Evolutionary conservation across 2,113 vertebrate genomes (phyloP), one percentile per base, ranked within the genome.

Genomic region (Ia io): DNA sequence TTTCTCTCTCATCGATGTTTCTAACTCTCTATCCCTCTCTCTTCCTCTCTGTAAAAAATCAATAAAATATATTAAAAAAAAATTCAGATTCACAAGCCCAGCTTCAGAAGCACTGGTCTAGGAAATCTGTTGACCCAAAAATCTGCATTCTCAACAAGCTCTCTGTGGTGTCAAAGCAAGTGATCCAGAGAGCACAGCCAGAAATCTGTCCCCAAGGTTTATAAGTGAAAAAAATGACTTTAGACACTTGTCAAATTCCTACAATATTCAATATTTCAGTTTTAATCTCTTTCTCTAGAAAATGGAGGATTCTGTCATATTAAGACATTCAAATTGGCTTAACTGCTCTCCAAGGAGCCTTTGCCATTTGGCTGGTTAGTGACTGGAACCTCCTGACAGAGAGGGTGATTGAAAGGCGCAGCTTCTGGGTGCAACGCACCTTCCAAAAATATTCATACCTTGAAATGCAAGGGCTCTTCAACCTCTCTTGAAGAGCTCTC

Each of bases 291-390:
- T 95, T 84, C 42, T 83, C 12, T 79, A 67, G 84, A 78, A 82
- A 86, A 82, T 1, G 2, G 49, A 95, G 40, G 63, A 40, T 35
- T 69, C 53, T 85, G 76, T 90, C 73, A 47, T 69, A 95, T 65
- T 96, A 78, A 95, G 77, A 71, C 73, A 84, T 88, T 92, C 10
- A 92, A 70, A 78, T 51, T 59, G 92, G 56, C 69, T 90, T 93
- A 74, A 82, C 67, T 76, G 56, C 17, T 79, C 63, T 51, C 95
- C 56, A 67, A 85, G 95, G 78, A 91, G 56, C 8, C 49, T 91
- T 89, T 95, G 73, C 78, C 88, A 74, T 96, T 96, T 86, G 88
- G n/a, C 76, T 84, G 90, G 42, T 84, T 71, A 67, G 94, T 69
- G 70, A 92, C 9, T 92, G 70, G 85, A 91, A 79, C 32, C 47